These are phyloP conservation scores for Furcifer pardalis DNA, from an alignment of 2,797 vertebrate genomes.

Conservation along the genomic window DNA sequence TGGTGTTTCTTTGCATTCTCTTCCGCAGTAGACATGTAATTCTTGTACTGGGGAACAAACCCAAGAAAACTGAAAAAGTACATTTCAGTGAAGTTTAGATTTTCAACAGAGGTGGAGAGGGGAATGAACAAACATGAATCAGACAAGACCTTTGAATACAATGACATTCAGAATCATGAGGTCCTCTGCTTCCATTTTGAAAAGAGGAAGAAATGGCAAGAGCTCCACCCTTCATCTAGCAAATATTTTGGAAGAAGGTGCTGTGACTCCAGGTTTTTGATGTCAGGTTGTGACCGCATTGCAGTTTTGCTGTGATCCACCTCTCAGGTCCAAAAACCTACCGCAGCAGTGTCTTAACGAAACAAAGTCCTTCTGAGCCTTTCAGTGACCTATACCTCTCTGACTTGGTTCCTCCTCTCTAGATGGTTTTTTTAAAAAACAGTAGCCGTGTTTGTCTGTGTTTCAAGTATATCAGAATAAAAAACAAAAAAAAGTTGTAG, in stretches of 20 bases:
- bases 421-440: too few relatives aligned
- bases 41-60: slow-evolving; percentile 72
- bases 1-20: slow-evolving; percentile 70
- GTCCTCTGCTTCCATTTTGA: not conserved
- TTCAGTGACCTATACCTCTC: not conserved
- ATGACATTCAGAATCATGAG: not conserved
- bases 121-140: slow-evolving; percentile 26
- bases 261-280: not conserved
- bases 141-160: not conserved
- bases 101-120: slow-evolving; percentile 5
- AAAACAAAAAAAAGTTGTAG: too few relatives aligned
- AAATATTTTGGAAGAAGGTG: not conserved
- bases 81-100: slow-evolving; percentile 4
- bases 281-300: not conserved
- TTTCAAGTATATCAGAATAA: too few relatives aligned
- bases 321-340: not conserved
- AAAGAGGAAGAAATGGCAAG: not conserved
- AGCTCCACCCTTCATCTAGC: not conserved
- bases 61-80: slow-evolving; percentile 28
- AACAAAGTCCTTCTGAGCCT: not conserved
- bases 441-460: too few relatives aligned
- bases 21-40: slow-evolving; percentile 73
- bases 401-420: not conserved
- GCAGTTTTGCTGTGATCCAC: not conserved
- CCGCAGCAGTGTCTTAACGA: not conserved